Percentiles rank a stretch among this genome's conserved stretches.
Conservation (phyloP, 1,140 invertebrate genomes). For the Polyergus mexicanus region DNA sequence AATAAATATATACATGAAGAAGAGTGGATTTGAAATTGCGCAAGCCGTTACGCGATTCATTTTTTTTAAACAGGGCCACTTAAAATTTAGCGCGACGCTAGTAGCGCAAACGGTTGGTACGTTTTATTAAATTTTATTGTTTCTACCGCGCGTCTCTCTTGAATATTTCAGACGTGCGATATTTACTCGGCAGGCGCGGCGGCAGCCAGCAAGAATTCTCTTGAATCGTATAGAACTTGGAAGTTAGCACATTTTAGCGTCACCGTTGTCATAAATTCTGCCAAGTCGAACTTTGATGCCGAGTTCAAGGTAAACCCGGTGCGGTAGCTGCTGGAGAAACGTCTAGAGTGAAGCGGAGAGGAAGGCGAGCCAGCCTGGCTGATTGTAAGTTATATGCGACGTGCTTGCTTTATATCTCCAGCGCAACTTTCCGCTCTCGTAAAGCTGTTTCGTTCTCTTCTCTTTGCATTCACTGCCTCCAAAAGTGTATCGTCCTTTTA, state of each 20-base stretch:
- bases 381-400: conserved; percentile 87
- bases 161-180: conserved; percentile 57
- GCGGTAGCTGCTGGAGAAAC: conserved; percentile 73
- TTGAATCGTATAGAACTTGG: conserved; percentile 60
- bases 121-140: conserved; percentile 63
- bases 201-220: conserved; percentile 58
- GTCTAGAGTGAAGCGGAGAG: conserved; percentile 76
- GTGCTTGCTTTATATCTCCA: conserved; percentile 85
- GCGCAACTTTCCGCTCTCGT: conserved; percentile 86
- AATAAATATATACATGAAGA: not conserved
- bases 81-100: conserved; percentile 48
- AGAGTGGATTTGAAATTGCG: conserved; percentile 20
- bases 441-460: conserved; percentile 81
- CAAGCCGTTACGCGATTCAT: conserved; percentile 19
- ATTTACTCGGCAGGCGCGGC: conserved; percentile 57
- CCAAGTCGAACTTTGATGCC: conserved; percentile 75
- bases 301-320: conserved; percentile 75
- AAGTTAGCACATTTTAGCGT: conserved; percentile 63
- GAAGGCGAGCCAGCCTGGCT: conserved; percentile 76
- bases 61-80: conserved; percentile 55
- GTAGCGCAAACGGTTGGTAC: conserved; percentile 32
- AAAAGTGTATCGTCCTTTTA: conserved; percentile 79
- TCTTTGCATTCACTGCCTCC: conserved; percentile 77
- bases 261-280: conserved; percentile 72
- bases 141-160: conserved; percentile 41